These are phyloP conservation scores for Hippocampus barbouri DNA, from an alignment of 2,113 vertebrate genomes.

Conservation along the genomic window DNA sequence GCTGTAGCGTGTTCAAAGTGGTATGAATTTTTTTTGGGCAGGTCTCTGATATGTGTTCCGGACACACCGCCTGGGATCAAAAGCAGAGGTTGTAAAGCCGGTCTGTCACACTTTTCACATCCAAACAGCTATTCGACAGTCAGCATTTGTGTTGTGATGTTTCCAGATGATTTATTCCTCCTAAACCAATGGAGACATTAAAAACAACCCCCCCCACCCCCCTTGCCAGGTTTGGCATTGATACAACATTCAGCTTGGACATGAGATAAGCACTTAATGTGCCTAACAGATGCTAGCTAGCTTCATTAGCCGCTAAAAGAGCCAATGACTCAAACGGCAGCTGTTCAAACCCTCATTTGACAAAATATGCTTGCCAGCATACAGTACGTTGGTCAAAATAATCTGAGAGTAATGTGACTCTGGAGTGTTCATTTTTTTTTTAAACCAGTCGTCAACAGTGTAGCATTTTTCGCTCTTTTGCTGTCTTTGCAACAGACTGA, in stretches of 20 bases:
- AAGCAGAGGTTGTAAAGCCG: constrained; percentile 28
- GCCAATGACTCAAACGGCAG: background rate
- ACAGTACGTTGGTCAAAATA: background rate
- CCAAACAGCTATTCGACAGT: background rate
- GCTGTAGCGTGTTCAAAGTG: constrained; percentile 19
- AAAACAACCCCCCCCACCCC: background rate
- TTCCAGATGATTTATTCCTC: background rate
- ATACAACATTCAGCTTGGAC: background rate
- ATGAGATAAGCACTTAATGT: background rate
- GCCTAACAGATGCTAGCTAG: constrained; percentile 7
- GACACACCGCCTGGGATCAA: constrained; percentile 35
- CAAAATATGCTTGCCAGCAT: background rate
- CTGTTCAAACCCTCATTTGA: background rate
- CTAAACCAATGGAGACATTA: background rate
- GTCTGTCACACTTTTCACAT: constrained; percentile 13
- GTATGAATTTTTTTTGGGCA: constrained; percentile 34
- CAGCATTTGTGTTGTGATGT: background rate
- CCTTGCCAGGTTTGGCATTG: background rate
- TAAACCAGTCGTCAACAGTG: background rate
- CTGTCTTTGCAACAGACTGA: background rate
- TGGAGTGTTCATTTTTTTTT: background rate
- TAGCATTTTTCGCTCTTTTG: background rate
- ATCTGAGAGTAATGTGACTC: background rate
- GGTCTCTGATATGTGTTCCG: constrained; percentile 27
- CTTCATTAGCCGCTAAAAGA: constrained; percentile 4